Percentiles rank a stretch among this genome's conserved stretches.
Conservation (phyloP, 1,140 invertebrate genomes). For the Pseudoatta argentina region DNA sequence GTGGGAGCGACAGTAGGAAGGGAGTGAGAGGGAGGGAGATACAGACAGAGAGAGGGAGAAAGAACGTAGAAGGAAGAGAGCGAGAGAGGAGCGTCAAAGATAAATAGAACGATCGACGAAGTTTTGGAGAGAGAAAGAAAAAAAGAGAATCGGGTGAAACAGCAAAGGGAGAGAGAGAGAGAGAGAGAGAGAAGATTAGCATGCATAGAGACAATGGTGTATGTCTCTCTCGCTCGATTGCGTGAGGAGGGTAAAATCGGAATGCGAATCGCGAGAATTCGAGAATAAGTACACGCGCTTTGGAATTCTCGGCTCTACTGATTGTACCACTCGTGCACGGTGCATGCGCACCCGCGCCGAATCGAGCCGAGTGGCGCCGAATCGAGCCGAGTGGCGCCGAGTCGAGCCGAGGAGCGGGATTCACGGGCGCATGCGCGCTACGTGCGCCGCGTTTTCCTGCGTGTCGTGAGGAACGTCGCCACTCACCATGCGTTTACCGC, state of each 20-base stretch:
- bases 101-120: constrained; percentile 10
- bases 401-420: not conserved
- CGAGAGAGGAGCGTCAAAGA: not conserved
- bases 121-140: constrained; percentile 8
- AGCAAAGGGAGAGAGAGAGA: not conserved
- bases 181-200: not conserved
- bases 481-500: constrained; percentile 78
- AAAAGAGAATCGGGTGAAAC: constrained; percentile 18
- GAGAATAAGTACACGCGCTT: constrained; percentile 76
- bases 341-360: constrained; percentile 72
- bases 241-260: constrained; percentile 60
- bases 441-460: constrained; percentile 36
- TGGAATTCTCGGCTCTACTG: constrained; percentile 83
- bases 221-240: constrained; percentile 63
- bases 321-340: constrained; percentile 78
- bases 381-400: not conserved
- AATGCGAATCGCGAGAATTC: constrained; percentile 62
- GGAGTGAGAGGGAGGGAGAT: not conserved
- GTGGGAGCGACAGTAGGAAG: constrained; percentile 2
- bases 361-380: constrained; percentile 26
- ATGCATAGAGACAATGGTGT: not conserved
- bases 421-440: constrained; percentile 60
- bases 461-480: constrained; percentile 30
- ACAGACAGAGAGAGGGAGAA: not conserved
- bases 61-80: not conserved